Percentiles rank a stretch among this genome's conserved stretches.
Conservation (phyloP, 2,113 vertebrate genomes). For the Eurypyga helias region DNA sequence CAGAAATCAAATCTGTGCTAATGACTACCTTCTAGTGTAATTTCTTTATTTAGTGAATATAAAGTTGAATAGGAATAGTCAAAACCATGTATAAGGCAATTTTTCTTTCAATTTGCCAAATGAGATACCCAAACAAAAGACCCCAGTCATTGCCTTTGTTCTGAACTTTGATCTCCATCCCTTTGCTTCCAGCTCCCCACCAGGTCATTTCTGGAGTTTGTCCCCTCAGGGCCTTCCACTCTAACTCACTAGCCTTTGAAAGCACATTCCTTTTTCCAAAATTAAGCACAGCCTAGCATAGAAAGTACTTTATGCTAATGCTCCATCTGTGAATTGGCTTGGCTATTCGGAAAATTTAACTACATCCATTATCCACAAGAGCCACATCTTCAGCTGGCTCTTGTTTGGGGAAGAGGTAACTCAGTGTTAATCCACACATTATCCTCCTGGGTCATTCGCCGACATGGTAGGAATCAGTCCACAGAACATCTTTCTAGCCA, state of each 20-base stretch:
- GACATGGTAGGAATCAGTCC: not conserved
- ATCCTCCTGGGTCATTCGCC: not conserved
- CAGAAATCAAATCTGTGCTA: not conserved
- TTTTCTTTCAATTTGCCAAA: not conserved
- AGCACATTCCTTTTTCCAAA: not conserved
- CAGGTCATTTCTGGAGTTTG: not conserved
- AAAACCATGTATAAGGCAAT: not conserved
- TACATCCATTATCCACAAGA: not conserved
- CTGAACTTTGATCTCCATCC: not conserved
- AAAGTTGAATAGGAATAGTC: not conserved
- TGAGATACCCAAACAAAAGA: not conserved
- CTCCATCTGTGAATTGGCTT: not conserved
- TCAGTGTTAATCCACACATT: not conserved
- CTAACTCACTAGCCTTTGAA: not conserved
- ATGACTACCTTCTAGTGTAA: not conserved
- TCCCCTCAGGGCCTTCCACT: not conserved
- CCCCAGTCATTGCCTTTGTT: not conserved
- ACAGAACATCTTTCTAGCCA: not conserved
- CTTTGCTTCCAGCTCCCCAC: not conserved
- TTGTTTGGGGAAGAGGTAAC: not conserved
- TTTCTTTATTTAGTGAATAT: not conserved
- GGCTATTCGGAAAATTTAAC: not conserved
- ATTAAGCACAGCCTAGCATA: not conserved
- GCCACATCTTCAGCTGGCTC: not conserved
- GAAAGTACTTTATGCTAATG: not conserved